phyloP scores from a whole-genome alignment of 2,113 vertebrate genomes.

The Nothocercus nigrocapillus region DNA sequence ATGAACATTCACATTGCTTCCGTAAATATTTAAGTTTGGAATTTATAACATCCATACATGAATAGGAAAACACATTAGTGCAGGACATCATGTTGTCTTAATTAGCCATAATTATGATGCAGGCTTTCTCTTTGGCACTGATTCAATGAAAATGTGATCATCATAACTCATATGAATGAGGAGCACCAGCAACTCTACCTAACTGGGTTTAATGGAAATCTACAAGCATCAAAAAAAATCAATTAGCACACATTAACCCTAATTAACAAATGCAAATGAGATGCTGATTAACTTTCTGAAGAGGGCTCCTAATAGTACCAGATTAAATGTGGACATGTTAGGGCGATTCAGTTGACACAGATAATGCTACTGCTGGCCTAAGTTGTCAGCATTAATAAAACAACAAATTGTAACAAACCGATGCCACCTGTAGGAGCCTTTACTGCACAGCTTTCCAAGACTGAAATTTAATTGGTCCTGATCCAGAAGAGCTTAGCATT shows the following conservation, averaged over 20 bases:
- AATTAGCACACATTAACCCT: conserved; percentile 87
- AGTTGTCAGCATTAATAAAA: conserved; percentile 79
- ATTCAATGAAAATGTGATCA: conserved; percentile 83
- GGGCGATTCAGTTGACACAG: conserved; percentile 83
- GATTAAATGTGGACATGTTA: conserved; percentile 81
- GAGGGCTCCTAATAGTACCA: conserved; percentile 72
- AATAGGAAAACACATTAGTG: conserved; percentile 72
- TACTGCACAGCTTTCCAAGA: neutral
- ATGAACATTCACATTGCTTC: neutral
- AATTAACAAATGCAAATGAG: conserved; percentile 91
- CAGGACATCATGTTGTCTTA: conserved; percentile 77
- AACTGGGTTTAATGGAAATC: conserved; percentile 84
- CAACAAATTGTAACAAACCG: conserved; percentile 69
- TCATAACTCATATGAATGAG: conserved; percentile 81
- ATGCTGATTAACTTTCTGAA: conserved; percentile 89
- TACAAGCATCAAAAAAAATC: conserved; percentile 86
- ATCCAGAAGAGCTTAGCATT: neutral
- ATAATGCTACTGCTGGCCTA: conserved; percentile 74
- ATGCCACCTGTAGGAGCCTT: conserved; percentile 70
- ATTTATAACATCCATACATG: conserved; percentile 69
- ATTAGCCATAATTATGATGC: conserved; percentile 90
- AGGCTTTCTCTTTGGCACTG: conserved; percentile 76
- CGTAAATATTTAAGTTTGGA: conserved; percentile 68
- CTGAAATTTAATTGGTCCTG: neutral
- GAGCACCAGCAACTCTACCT: conserved; percentile 79